Evolutionary conservation across 2,888 invertebrate genomes (phyloP).

Genomic region (Onchidella celtica): DNA sequence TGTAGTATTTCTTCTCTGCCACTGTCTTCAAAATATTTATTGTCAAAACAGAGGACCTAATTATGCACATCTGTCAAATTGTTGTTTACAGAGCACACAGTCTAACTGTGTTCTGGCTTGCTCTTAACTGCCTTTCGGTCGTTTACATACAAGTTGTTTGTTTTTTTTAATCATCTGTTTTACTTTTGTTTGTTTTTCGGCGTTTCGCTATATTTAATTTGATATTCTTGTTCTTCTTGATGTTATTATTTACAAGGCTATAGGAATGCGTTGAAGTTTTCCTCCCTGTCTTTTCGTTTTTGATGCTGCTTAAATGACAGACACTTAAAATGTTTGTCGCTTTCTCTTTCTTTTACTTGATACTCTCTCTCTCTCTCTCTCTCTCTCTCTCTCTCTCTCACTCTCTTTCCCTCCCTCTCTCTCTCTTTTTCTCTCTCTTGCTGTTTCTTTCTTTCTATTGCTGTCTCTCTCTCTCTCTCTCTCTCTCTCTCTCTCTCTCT

Average conservation of each 20-base stretch:
- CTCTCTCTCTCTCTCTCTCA: slow-evolving; percentile 12
- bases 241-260: not conserved
- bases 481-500: not conserved
- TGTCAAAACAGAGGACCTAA: too few species aligned
- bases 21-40: too few species aligned
- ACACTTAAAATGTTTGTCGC: too few species aligned
- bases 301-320: too few species aligned
- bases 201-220: not conserved
- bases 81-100: too few species aligned
- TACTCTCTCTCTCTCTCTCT: slow-evolving; percentile 18
- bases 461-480: not conserved
- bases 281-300: not conserved
- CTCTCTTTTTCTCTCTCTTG: not conserved
- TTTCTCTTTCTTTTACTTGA: not conserved
- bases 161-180: not conserved
- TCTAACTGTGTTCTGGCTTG: not conserved
- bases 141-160: not conserved
- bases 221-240: not conserved
- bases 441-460: not conserved
- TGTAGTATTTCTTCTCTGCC: too few species aligned
- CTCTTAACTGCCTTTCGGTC: slow-evolving; percentile 9
- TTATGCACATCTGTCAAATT: too few species aligned
- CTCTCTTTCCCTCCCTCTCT: slow-evolving; percentile 11
- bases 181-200: not conserved
- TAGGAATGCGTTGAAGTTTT: not conserved